Percentiles rank a stretch among this genome's conserved stretches.
Conservation (phyloP, 2,888 invertebrate genomes). For the Lepidochitona cinerea region DNA sequence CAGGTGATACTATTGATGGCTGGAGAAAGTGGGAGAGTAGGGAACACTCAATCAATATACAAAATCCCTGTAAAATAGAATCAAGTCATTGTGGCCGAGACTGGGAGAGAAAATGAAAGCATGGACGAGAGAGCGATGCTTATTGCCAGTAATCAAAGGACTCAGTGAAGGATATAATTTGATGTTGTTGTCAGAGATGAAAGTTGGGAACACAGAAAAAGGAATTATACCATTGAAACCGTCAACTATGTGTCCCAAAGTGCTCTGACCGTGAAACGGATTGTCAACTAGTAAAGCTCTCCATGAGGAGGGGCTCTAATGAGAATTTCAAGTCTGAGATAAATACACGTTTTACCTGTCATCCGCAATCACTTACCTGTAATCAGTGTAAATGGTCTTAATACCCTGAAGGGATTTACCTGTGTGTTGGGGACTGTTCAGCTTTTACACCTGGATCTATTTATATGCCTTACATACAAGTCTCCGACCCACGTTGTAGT, state of each 20-base stretch:
- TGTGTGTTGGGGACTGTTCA: too few relatives aligned
- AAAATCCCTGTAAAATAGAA: constrained; percentile 1
- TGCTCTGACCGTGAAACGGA: too few relatives aligned
- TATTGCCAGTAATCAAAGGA: constrained; percentile 1
- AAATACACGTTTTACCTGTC: too few relatives aligned
- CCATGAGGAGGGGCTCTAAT: too few relatives aligned
- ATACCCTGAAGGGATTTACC: too few relatives aligned
- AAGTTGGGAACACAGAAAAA: not conserved
- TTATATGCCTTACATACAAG: constrained; percentile 1
- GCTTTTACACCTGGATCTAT: not conserved
- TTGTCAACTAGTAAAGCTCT: too few relatives aligned
- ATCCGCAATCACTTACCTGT: too few relatives aligned
- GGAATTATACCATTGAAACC: not conserved
- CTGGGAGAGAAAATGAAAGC: not conserved
- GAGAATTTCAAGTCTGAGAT: too few relatives aligned
- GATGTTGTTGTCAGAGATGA: constrained; percentile 2
- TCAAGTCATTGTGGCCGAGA: not conserved
- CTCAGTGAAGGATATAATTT: not conserved
- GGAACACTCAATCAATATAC: constrained; percentile 4
- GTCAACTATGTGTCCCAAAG: not conserved
- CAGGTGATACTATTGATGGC: not conserved
- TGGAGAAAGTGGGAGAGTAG: not conserved
- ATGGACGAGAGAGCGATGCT: not conserved
- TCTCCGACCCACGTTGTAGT: not conserved
- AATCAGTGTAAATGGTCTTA: too few relatives aligned